Base-by-base conservation (phyloP, 1,140 invertebrate genomes). In the Cecropterus lyciades region DNA sequence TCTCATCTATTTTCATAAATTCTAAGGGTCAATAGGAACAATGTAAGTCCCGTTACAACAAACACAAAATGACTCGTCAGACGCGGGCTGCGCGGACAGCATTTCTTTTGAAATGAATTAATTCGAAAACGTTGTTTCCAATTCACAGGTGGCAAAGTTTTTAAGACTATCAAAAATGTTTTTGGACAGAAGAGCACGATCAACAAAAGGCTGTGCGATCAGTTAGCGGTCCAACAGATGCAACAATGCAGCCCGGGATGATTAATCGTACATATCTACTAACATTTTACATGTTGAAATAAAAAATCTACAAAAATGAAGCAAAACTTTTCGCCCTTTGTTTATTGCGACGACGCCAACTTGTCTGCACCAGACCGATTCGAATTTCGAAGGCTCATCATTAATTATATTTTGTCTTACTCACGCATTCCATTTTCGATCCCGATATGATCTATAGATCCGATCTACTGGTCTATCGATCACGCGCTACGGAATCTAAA, bases 341-440 rank as follows among this genome's bases (percentile, higher is more conserved):
- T 92, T 89, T 90, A 87, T 84, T 83, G 77, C 82, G 84, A 84
- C 84, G 89, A 90, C 89, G 89, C 89, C 89, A 89, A 80, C 81
- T 72, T 90, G 89, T 92, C 89, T 92, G 81, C 89, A 86, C 82
- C 80, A 79, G 73, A 87, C 80, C 86, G 85, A 86, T 89, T 89
- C 89, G 80, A 91, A 89, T 90, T 85, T 88, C 70, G 81, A 85
- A 87, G 74, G 76, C 72, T 73, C 68, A 90, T 85, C 87, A 92
- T 92, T 92, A 92, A 92, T 92, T 92, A 92, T 92, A 92, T 92
- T 92, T 92, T 90, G 89, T 92, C 89, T 90, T 92, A 92, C 89
- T 92, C 89, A 88, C 87, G 87, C 89, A 90, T 89, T 89, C 82
- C 86, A 92, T 92, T 90, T 90, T 88, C 80, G 69, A 84, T 75